These are phyloP conservation scores for Charaxes varanes DNA, from an alignment of 1,140 invertebrate species.

Conservation along the genomic window DNA sequence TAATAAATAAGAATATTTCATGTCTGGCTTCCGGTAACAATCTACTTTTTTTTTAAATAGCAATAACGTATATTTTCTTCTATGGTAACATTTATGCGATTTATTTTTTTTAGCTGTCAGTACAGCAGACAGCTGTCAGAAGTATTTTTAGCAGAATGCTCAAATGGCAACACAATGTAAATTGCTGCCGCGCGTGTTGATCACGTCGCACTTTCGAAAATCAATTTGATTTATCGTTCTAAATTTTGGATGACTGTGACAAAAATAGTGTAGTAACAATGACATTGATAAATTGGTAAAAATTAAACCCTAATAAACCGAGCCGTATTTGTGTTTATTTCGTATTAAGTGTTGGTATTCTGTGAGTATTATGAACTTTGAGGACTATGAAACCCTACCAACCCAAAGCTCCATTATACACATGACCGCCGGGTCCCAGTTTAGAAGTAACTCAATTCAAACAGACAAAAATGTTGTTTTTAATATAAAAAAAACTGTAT, in stretches of 20 bases:
- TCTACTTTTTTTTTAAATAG: no score
- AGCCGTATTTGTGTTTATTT: constrained; percentile 46
- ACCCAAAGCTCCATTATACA: constrained; percentile 84
- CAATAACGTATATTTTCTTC: no score
- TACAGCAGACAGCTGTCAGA: no score
- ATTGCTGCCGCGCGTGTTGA: constrained; percentile 34
- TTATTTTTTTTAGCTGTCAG: no score
- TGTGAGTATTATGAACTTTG: constrained; percentile 83
- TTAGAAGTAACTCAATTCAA: no score
- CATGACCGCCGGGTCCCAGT: constrained; percentile 98
- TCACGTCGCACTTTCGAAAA: constrained; percentile 34
- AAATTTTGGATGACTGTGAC: constrained; percentile 48
- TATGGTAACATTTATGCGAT: no score
- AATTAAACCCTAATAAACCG: constrained; percentile 23
- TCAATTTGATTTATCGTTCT: constrained; percentile 47
- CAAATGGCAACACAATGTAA: constrained; percentile 21
- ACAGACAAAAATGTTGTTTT: no score
- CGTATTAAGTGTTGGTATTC: constrained; percentile 61
- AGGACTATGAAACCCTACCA: constrained; percentile 94
- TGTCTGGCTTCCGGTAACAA: no score
- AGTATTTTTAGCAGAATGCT: constrained; percentile 13
- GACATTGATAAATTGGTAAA: constrained; percentile 58
- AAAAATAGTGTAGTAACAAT: constrained; percentile 61
- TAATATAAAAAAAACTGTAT: no score
- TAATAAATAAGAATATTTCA: no score